Evolutionary conservation across 2,888 invertebrate genomes (phyloP), one percentile per base, ranked within the genome.

Genomic region (Sphecodes monilicornis): DNA sequence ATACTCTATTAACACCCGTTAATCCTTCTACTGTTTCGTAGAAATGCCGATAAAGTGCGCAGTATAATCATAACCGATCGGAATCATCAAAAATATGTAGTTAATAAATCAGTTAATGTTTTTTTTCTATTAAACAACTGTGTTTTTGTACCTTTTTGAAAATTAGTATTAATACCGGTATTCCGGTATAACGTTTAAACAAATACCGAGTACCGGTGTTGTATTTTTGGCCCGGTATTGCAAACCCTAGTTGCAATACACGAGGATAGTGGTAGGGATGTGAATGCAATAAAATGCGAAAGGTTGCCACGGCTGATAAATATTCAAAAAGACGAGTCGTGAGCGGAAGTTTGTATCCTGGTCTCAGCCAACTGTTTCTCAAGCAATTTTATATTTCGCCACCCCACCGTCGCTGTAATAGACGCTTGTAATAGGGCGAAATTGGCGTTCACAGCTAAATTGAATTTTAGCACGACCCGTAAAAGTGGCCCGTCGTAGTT

Each of bases 361-460:
- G 16, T 54, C 43, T 26, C 43, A 16, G 4, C 0, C 26, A 13
- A 68, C 36, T 18, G 32, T 26, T 57, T 11, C 36, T 39, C 43
- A 43, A 32, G 1, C 54, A 57, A 43, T 68, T 43, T 43, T 54
- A 69, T 54, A 16, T 60, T 16, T 22, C 57, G 50, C 32, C 54
- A 18, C 43, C 29, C 13, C 50, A 18, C n/a, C 26, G 13, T 41
- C 18, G 26, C 41, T 39, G 18, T 79, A 79, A 78, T 68, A 72
- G 41, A 68, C 43, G 26, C 60, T 75, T 74, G 39, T 46, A 81
- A 78, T 81, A 29, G 54, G 22, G 26, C 43, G 54, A 83, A 72
- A 84, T 81, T 85, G 78, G 26, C 78, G 68, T 80, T 82, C 57
- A 76, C 26, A 46, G 26, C 0, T 39, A 78, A 90, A 87, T 87